These are phyloP conservation scores for Rhagophthalmus giganteus DNA, from an alignment of 2,888 invertebrate genomes.

Conservation along the genomic window DNA sequence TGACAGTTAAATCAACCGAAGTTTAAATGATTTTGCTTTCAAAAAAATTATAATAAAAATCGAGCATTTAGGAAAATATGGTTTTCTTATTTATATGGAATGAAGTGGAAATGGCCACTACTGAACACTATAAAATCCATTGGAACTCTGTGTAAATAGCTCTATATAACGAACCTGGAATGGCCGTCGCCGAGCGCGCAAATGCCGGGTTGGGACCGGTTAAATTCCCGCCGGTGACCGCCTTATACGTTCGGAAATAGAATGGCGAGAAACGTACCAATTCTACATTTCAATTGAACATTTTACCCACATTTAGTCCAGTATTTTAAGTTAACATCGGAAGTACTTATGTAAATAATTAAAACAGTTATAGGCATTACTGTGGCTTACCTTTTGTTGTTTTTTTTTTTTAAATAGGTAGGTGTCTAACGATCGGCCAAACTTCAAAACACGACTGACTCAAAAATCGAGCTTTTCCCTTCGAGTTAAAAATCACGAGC, in stretches of 20 bases:
- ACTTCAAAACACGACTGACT: too few species aligned
- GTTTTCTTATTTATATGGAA: conserved; percentile 1
- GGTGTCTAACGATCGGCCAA: too few species aligned
- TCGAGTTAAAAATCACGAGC: too few species aligned
- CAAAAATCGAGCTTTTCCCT: too few species aligned
- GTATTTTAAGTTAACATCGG: too few species aligned
- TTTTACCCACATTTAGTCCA: too few species aligned
- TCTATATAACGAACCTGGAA: conserved; percentile 51
- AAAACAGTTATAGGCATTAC: too few species aligned
- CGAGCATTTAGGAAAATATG: conserved; percentile 1
- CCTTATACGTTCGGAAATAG: conserved; percentile 32
- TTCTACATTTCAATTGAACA: not conserved
- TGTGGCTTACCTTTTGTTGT: too few species aligned
- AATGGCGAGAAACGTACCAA: conserved; percentile 32
- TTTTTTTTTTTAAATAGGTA: too few species aligned
- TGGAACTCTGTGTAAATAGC: conserved; percentile 55
- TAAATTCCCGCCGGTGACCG: conserved; percentile 46
- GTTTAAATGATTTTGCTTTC: not conserved
- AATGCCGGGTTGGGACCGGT: conserved; percentile 52
- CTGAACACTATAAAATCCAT: conserved; percentile 46
- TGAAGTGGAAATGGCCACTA: conserved; percentile 18
- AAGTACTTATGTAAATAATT: too few species aligned
- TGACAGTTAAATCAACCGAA: not conserved
- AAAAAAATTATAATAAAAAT: conserved; percentile 2
- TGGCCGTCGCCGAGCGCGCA: conserved; percentile 53